Base-by-base conservation (phyloP, 2,888 invertebrate genomes). In the Drosophila meridiana region DNA sequence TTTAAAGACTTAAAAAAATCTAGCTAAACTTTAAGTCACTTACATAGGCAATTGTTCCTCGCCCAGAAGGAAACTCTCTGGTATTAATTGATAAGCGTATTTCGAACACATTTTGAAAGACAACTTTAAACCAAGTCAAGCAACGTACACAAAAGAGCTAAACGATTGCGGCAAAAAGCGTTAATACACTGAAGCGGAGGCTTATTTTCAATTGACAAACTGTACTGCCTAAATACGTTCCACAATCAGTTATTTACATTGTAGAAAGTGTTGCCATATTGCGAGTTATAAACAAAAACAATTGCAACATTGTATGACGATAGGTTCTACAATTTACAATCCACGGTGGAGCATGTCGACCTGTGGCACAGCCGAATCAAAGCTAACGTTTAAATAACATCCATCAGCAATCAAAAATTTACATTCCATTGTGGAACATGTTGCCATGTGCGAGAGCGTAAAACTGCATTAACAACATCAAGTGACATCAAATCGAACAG, bases 71-170 rank as follows among this genome's bases (percentile, higher is more conserved):
- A 73, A 77, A 11, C 71, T 60, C 58, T 84, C 82, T 5, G 81
- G 76, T 64, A 87, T 80, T 36, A 80, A 57, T 65, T 90, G 91
- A 69, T 91, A 89, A 4, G 80, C 66, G 70, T 84, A 90, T 73
- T 91, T 91, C 1, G 87, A 90, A 58, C 76, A 70, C 91, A 91
- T 82, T 4, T 28, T 56, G 3, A 8, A 53, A 5, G 5, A 43
- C 13, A 66, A 58, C 4, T 2, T 13, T 34, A n/a, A n/a, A n/a
- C 38, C 5, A n/a, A 50, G 55, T 58, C n/a, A 28, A 45, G 9
- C 4, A 20, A 14, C 6, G 1, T 30, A 69, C 3, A 32, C n/a
- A n/a, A 50, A 8, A 5, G n/a, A 32, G 0, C 32, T 14, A n/a
- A 30, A 36, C 53, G 14, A 34, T 28, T 38, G 40, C 7, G 7